A percentile compares a stretch with the other conserved stretches of the same genome.
Evolutionary conservation across 2,888 invertebrate genomes (phyloP).

Genomic region (Pedicia rivosa): DNA sequence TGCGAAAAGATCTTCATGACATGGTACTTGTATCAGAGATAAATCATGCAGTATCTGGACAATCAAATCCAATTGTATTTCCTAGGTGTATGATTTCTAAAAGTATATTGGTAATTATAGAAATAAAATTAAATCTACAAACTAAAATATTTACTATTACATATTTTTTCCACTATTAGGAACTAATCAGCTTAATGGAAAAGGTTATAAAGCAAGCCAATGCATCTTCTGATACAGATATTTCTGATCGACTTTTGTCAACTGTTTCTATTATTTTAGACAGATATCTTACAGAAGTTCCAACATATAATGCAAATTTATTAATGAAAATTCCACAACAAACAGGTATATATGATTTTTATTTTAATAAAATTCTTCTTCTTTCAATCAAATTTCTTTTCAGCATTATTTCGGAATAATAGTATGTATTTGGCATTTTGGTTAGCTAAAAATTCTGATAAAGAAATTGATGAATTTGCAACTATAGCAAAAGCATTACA

Average conservation of each 20-base stretch:
- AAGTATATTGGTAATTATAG: conserved; percentile 29
- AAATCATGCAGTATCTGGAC: neutral
- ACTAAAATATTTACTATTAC: too few relatives aligned
- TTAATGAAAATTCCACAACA: conserved; percentile 77
- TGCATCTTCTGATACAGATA: conserved; percentile 11
- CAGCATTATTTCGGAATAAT: conserved; percentile 79
- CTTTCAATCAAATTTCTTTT: neutral
- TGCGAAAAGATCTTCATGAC: conserved; percentile 67
- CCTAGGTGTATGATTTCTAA: conserved; percentile 29
- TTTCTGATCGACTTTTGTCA: conserved; percentile 47
- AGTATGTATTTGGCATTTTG: conserved; percentile 78
- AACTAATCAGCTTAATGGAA: conserved; percentile 25
- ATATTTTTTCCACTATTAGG: too few relatives aligned
- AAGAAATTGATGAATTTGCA: conserved; percentile 35
- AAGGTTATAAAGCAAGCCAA: conserved; percentile 21
- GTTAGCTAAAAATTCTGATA: conserved; percentile 40
- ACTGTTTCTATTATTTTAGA: conserved; percentile 59
- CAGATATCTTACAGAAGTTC: conserved; percentile 60
- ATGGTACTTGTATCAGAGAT: conserved; percentile 43
- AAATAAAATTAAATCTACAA: too few relatives aligned
- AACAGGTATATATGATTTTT: conserved; percentile 14
- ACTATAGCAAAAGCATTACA: conserved; percentile 51
- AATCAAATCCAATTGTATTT: conserved; percentile 13
- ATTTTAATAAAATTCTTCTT: neutral
- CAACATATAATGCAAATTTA: conserved; percentile 62